phyloP scores from a whole-genome alignment of 2,888 invertebrate genomes.

The Celastrina argiolus region DNA sequence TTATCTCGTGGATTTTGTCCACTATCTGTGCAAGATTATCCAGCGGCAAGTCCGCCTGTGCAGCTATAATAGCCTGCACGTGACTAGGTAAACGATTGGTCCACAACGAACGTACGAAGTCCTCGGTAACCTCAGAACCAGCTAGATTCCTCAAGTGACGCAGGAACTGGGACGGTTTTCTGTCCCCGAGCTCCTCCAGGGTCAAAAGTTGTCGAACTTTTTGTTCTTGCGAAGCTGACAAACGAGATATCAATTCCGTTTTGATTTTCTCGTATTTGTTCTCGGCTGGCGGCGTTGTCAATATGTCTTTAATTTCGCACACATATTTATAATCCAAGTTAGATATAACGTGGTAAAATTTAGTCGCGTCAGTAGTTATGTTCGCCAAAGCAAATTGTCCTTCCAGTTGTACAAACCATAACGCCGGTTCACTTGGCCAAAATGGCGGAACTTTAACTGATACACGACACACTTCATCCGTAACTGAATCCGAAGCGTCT shows the following conservation, averaged over 20 bases:
- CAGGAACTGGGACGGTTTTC: constrained; percentile 32
- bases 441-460: constrained; percentile 30
- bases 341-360: constrained; percentile 26
- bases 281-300: neutral
- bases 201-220: constrained; percentile 27
- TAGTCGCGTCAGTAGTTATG: constrained; percentile 29
- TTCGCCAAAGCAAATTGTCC: constrained; percentile 33
- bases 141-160: no score
- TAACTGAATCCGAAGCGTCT: neutral
- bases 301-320: constrained; percentile 19
- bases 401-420: constrained; percentile 37
- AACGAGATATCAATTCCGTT: constrained; percentile 30
- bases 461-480: neutral
- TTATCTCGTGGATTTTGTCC: constrained; percentile 29
- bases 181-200: constrained; percentile 30
- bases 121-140: constrained; percentile 27
- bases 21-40: constrained; percentile 28
- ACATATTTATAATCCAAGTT: constrained; percentile 24
- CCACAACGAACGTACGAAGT: constrained; percentile 31
- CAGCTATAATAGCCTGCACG: constrained; percentile 29
- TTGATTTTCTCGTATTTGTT: constrained; percentile 28
- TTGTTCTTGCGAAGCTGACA: constrained; percentile 29
- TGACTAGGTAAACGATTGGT: constrained; percentile 27
- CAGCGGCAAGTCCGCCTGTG: constrained; percentile 24
- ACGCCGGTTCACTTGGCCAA: constrained; percentile 34